Evolutionary conservation across 2,797 vertebrate genomes (phyloP).

Genomic region (Trachops cirrhosus): DNA sequence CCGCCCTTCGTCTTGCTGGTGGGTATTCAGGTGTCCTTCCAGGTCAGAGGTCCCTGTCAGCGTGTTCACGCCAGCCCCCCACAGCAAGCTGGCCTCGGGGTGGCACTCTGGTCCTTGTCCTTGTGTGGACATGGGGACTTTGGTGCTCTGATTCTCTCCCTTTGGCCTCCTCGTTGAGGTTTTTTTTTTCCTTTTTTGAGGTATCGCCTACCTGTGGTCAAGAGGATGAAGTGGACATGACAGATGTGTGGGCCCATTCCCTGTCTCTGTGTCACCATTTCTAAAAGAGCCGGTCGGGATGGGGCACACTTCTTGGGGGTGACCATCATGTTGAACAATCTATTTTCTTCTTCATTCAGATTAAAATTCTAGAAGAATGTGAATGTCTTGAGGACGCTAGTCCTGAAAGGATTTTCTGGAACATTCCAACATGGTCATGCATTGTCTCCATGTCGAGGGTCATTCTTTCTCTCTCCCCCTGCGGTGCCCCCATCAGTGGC

Average conservation of each 20-base stretch:
- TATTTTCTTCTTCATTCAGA: neutral
- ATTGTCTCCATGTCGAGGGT: neutral
- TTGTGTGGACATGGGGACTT: rapidly evolving
- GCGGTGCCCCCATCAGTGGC: rapidly evolving
- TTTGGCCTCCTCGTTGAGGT: neutral
- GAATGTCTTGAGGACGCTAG: neutral
- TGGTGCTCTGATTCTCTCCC: neutral
- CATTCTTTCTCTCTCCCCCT: neutral
- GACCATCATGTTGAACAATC: neutral
- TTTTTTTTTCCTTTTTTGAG: neutral
- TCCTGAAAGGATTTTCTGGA: neutral
- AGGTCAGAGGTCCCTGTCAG: neutral
- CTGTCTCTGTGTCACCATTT: neutral
- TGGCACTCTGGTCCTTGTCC: neutral
- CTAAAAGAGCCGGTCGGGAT: neutral
- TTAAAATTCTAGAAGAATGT: neutral
- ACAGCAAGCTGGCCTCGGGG: neutral
- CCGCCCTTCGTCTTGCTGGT: rapidly evolving
- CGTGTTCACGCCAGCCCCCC: rapidly evolving
- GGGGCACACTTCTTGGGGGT: neutral
- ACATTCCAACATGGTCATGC: neutral
- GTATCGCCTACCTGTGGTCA: neutral
- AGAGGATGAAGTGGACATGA: neutral
- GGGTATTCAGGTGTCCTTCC: neutral
- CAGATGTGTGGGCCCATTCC: no score